Base-by-base conservation (phyloP, 1,140 invertebrate species). In the Drosophila nannoptera region DNA sequence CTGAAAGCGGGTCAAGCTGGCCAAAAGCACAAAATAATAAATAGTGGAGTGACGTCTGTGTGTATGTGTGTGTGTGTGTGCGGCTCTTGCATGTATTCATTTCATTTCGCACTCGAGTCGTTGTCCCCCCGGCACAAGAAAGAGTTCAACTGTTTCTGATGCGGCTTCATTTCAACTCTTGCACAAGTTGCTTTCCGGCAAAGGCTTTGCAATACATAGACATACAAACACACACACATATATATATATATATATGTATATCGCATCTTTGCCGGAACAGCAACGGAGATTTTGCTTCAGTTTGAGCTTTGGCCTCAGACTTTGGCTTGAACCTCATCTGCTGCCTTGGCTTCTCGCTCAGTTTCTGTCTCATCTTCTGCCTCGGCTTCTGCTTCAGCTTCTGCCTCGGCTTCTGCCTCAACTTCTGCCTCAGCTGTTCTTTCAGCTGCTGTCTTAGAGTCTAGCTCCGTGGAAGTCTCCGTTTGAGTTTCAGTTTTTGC, bases 1-100 rank as follows among this genome's bases (percentile, higher is more conserved):
- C 60, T 8, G 48, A 78, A 83, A 80, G 80, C 73, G 69, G 80
- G 80, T 84, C 81, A 84, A 45, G 35, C 33, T 40, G 53, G 22
- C 22, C 22, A 22, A 3, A 22, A 1, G 22, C 22, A 22, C 22
- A 36, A 60, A 8, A 55, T 11, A 54, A 2, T 9, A 22, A 22
- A 52, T 16, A n/a, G 22, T 45, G 11, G 5, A n/a, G 5, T n/a
- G 5, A 7, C 14, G 22, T 29, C 8, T 4, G 6, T 45, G 16
- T 45, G 8, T 22, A n/a, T 11, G 36, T 16, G 36, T 38, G 7
- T 40, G 42, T 11, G n/a, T 31, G 9, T 31, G 11, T 42, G 14
- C 12, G 6, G 7, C 7, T 43, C 14, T 14, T 43, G 12, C 14
- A 14, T 43, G 3, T 40, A 12, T 40, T 5, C 14, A 14, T 42